Conservation (phyloP, 2,888 invertebrate species). For the Rhimphoctona megacephalus region DNA sequence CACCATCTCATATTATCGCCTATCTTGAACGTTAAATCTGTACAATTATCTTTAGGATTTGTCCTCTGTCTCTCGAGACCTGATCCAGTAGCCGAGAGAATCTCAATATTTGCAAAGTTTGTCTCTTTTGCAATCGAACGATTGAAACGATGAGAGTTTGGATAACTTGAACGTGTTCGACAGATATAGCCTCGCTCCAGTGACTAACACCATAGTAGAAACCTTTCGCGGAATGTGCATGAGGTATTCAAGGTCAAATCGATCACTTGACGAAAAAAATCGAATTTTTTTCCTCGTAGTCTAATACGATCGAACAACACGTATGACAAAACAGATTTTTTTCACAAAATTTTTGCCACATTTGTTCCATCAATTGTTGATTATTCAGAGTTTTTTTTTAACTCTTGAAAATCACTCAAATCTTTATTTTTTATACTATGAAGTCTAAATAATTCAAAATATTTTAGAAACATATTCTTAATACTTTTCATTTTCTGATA, state of each 20-base stretch:
- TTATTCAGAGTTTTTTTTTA: neutral
- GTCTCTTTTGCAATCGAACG: slow-evolving; percentile 77
- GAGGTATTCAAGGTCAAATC: slow-evolving; percentile 6
- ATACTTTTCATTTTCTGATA: neutral
- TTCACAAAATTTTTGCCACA: neutral
- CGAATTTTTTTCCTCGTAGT: neutral
- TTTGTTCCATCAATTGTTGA: neutral
- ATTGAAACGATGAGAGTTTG: slow-evolving; percentile 74
- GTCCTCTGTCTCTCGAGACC: slow-evolving; percentile 14
- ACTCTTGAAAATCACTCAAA: neutral
- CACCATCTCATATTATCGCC: slow-evolving; percentile 8
- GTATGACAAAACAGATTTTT: no score
- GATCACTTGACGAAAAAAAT: neutral
- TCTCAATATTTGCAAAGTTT: slow-evolving; percentile 80
- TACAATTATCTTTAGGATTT: slow-evolving; percentile 68
- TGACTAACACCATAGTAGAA: slow-evolving; percentile 29
- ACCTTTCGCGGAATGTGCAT: neutral
- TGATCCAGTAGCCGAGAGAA: slow-evolving; percentile 68
- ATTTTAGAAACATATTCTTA: neutral
- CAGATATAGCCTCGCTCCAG: slow-evolving; percentile 5
- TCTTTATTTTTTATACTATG: neutral
- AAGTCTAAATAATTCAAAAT: neutral
- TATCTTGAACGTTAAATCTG: slow-evolving; percentile 74
- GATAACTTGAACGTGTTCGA: slow-evolving; percentile 75
- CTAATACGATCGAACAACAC: neutral